Percentiles rank a stretch among this genome's conserved stretches.
phyloP scores from a whole-genome alignment of 2,113 vertebrate species.

The Psilopogon haemacephalus region DNA sequence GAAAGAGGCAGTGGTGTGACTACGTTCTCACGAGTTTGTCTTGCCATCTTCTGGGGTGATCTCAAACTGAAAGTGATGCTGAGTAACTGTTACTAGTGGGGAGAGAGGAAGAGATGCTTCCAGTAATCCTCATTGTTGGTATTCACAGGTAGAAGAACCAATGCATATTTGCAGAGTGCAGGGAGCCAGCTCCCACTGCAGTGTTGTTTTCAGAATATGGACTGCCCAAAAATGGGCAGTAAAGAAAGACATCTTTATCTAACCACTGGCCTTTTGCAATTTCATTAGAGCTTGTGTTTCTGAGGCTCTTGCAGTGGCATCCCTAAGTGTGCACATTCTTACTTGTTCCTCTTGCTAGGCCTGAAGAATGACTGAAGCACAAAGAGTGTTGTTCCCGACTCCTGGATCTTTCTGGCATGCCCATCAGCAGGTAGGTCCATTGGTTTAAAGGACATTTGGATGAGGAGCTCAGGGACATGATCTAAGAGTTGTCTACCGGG shows the following conservation, averaged over 20 bases:
- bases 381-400: background rate
- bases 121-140: background rate
- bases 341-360: background rate
- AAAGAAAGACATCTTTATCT: background rate
- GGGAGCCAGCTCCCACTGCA: background rate
- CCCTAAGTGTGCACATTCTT: background rate
- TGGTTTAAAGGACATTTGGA: background rate
- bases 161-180: background rate
- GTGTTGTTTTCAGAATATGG: background rate
- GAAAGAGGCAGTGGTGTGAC: background rate
- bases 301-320: background rate
- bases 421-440: background rate
- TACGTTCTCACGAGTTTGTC: background rate
- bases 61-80: background rate
- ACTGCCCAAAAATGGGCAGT: background rate
- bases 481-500: too few species aligned
- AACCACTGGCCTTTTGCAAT: background rate
- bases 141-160: background rate
- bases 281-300: background rate
- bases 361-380: background rate
- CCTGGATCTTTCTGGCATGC: background rate
- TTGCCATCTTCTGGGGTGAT: background rate
- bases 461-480: too few species aligned
- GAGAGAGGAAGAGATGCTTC: rapidly evolving
- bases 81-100: background rate